These are phyloP conservation scores for Lindbergichthys nudifrons DNA, from an alignment of 2,797 vertebrate species.

Conservation along the genomic window DNA sequence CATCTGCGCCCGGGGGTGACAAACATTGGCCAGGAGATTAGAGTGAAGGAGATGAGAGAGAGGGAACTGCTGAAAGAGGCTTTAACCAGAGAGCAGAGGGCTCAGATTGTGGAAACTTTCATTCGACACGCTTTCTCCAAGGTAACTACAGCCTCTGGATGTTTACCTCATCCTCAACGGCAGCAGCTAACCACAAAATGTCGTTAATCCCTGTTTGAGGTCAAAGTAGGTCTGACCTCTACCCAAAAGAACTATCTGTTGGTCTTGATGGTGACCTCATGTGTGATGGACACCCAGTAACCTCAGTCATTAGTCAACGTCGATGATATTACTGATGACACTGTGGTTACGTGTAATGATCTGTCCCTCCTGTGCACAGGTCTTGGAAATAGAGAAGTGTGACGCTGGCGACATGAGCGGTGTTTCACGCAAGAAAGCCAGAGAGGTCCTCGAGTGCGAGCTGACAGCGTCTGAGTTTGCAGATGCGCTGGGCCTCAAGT, in stretches of 20 bases:
- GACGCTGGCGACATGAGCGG: constrained; percentile 86
- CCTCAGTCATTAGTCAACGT: constrained; percentile 59
- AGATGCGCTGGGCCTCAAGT: constrained; percentile 90
- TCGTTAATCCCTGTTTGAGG: constrained; percentile 63
- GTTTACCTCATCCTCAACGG: constrained; percentile 52
- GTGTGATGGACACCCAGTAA: constrained; percentile 21
- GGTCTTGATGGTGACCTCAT: constrained; percentile 56
- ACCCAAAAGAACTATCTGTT: constrained; percentile 63
- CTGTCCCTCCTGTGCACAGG: constrained; percentile 74
- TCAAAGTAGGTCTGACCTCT: constrained; percentile 50
- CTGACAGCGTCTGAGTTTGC: constrained; percentile 93
- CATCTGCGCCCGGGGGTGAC: constrained; percentile 75
- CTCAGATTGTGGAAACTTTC: constrained; percentile 92
- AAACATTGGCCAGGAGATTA: constrained; percentile 64
- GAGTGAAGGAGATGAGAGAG: constrained; percentile 83
- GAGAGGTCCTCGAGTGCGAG: constrained; percentile 91
- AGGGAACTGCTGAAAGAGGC: constrained; percentile 88
- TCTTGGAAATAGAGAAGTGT: constrained; percentile 90
- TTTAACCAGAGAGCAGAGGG: constrained; percentile 90
- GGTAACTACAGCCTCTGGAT: constrained; percentile 77
- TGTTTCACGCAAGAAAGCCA: constrained; percentile 83
- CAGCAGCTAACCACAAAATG: constrained; percentile 51
- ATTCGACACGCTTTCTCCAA: constrained; percentile 94
- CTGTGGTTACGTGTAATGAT: constrained; percentile 49
- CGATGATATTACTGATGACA: constrained; percentile 43